phyloP scores from a whole-genome alignment of 2,113 vertebrate species.

The Puntigrus tetrazona region DNA sequence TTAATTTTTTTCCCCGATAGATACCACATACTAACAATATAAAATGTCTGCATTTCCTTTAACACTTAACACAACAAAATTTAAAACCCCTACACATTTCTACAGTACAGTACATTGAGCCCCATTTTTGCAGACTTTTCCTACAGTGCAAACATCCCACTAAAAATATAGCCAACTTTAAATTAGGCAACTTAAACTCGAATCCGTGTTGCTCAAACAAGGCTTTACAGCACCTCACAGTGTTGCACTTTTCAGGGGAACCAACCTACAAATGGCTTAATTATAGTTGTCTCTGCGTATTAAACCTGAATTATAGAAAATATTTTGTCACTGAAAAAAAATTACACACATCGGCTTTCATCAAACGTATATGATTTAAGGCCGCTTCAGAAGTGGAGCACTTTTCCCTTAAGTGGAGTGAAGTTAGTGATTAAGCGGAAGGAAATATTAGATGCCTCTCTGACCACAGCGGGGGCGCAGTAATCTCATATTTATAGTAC shows the following conservation, averaged over 20 bases:
- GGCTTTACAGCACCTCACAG: background rate
- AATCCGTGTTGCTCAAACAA: background rate
- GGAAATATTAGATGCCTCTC: background rate
- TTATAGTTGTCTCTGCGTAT: slow-evolving; percentile 1
- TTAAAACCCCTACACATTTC: no score
- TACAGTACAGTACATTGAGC: no score
- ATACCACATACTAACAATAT: background rate
- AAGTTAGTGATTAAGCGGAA: background rate
- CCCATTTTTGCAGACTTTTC: no score
- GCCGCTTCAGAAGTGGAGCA: background rate
- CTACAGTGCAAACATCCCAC: no score
- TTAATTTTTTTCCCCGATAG: background rate
- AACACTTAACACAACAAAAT: no score
- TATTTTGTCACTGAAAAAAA: slow-evolving; percentile 6
- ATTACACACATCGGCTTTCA: background rate
- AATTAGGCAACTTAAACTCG: no score
- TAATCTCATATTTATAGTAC: slow-evolving; percentile 25
- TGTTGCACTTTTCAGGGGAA: background rate
- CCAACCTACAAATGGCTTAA: slow-evolving; percentile 2
- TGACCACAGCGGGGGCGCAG: slow-evolving; percentile 18
- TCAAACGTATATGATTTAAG: slow-evolving; percentile 10
- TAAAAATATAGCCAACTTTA: no score
- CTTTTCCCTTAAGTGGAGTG: slow-evolving; percentile 10
- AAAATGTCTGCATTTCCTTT: background rate
- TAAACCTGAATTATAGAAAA: background rate